Percentiles rank a stretch among this genome's conserved stretches.
Evolutionary conservation across 2,797 vertebrate genomes (phyloP).

Genomic region (Sphaeramia orbicularis): DNA sequence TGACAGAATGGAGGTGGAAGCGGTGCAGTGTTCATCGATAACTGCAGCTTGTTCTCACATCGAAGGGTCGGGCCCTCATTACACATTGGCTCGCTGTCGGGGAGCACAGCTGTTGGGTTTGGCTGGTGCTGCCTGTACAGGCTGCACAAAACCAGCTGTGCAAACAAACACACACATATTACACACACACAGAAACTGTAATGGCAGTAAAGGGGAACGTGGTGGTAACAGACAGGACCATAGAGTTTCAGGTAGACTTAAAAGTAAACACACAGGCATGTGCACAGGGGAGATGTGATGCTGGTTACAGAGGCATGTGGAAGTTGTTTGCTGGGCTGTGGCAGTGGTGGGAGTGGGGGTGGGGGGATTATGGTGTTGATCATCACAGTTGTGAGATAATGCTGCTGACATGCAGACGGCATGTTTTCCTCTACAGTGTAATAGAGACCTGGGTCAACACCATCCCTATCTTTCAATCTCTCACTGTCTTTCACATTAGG

Average conservation of each 20-base stretch:
- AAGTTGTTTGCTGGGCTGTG: constrained; percentile 24
- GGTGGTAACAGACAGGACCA: constrained; percentile 41
- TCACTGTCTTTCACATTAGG: constrained; percentile 25
- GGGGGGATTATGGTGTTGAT: constrained; percentile 43
- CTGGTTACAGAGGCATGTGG: constrained; percentile 25
- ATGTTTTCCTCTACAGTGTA: constrained; percentile 38
- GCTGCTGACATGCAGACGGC: constrained; percentile 37
- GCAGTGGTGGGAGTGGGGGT: constrained; percentile 5
- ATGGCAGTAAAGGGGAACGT: constrained; percentile 43
- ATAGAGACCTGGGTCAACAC: constrained; percentile 41
- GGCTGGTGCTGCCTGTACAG: constrained; percentile 61
- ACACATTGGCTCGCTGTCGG: constrained; percentile 60
- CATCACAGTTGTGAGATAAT: constrained; percentile 55
- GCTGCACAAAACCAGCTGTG: constrained; percentile 78
- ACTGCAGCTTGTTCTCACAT: constrained; percentile 68
- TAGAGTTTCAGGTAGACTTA: constrained; percentile 52
- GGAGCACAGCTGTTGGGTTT: constrained; percentile 75
- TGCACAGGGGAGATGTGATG: constrained; percentile 16
- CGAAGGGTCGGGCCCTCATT: constrained; percentile 71
- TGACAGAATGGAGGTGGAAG: constrained; percentile 57
- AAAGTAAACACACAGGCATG: constrained; percentile 39
- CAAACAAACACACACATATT: constrained; percentile 71
- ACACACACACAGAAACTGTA: constrained; percentile 33
- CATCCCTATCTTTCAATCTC: constrained; percentile 14
- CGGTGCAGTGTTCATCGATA: constrained; percentile 59